Percentiles rank a stretch among this genome's conserved stretches.
These are phyloP conservation scores for Pimephales promelas DNA, from an alignment of 2,113 vertebrate genomes.

Conservation along the genomic window DNA sequence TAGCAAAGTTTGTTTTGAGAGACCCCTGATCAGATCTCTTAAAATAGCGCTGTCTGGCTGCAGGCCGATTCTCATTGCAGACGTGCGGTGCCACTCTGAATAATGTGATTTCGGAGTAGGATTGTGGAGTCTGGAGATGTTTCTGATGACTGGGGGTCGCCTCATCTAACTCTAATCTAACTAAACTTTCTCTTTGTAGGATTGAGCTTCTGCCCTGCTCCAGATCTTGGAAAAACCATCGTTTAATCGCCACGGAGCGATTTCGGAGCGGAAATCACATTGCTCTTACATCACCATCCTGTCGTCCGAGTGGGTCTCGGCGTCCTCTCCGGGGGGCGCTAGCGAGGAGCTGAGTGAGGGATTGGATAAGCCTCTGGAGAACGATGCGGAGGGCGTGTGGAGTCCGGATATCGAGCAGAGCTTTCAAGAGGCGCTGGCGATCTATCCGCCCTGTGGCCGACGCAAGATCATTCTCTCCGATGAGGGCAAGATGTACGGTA, in stretches of 20 bases:
- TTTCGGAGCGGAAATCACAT: no score
- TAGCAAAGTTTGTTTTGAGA: slow-evolving; percentile 15
- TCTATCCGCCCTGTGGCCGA: slow-evolving; percentile 86
- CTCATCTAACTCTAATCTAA: no score
- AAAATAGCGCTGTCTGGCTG: neutral
- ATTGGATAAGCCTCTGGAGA: slow-evolving; percentile 96
- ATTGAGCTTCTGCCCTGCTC: neutral
- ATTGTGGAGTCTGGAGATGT: slow-evolving; percentile 54
- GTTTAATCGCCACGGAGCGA: neutral
- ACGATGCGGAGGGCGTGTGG: slow-evolving; percentile 97
- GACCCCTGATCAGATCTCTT: slow-evolving; percentile 47
- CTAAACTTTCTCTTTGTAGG: no score
- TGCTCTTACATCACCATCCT: slow-evolving; percentile 69
- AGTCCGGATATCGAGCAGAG: slow-evolving; percentile 98
- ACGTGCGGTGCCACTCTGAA: slow-evolving; percentile 38
- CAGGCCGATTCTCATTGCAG: neutral
- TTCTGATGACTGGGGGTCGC: slow-evolving; percentile 45
- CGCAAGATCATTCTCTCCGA: slow-evolving; percentile 89
- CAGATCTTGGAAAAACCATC: slow-evolving; percentile 48
- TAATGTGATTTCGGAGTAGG: slow-evolving; percentile 55
- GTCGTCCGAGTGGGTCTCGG: slow-evolving; percentile 83
- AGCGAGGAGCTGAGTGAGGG: slow-evolving; percentile 83
- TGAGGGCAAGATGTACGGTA: slow-evolving; percentile 96
- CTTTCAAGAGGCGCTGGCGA: slow-evolving; percentile 88
- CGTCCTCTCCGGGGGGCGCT: slow-evolving; percentile 94